Base-by-base conservation (phyloP, 2,113 vertebrate genomes). In the Tautogolabrus adspersus region DNA sequence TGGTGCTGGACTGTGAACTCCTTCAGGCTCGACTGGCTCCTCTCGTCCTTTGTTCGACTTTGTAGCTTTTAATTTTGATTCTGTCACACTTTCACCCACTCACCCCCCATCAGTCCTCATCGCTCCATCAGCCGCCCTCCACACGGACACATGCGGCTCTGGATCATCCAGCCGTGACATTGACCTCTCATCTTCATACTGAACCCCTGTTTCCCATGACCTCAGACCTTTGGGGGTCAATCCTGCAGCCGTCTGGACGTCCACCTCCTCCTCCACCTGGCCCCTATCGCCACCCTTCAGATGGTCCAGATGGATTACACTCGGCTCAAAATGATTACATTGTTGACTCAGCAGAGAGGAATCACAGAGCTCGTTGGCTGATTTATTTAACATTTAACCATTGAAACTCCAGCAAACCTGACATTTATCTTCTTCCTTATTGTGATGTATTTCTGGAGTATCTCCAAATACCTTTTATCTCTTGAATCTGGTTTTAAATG, bases 131-230 rank as follows among this genome's bases (percentile, higher is more conserved):
- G 26, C 69, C 22, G n/a, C 16, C 47, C 10, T 23, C 49, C 6
- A 71, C 56, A 55, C 21, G 42, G 67, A 82, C 82, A 80, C 75
- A 81, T 82, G 73, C 72, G 10, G 56, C 77, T 72, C 65, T 40
- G 79, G 64, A 84, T 83, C 68, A 74, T 75, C 85, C 85, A 85
- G 86, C 84, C 73, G 75, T 89, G 84, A 71, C 88, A 83, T 86
- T 90, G 91, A 91, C 87, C 86, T 87, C 66, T 42, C 77, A 80
- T 89, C 88, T 87, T 90, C 70, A 66, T 80, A 76, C 51, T 82
- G 83, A 85, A 85, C 80, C 18, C 5, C 81, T 87, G 85, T 70
- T 91, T 91, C 90, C 87, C 91, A 92, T 90, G 84, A 89, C 88
- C 93, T 85, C 78, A 92, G 88, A 89, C 84, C 81, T 81, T 57